Conservation (phyloP, 1,140 invertebrate genomes). For the Sinella curviseta region DNA sequence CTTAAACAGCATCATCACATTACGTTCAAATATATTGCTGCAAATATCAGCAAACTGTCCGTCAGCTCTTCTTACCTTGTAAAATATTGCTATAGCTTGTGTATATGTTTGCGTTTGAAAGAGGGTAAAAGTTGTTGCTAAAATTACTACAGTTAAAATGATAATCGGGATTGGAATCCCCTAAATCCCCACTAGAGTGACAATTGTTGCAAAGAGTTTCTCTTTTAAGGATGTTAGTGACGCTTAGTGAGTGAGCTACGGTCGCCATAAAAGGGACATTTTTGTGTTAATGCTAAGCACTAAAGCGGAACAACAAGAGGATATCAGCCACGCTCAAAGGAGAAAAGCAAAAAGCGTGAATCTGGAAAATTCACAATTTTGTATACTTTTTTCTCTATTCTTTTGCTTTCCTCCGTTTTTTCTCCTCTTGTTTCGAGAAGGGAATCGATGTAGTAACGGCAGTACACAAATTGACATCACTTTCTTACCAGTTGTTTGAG, state of each 20-base stretch:
- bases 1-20: no score
- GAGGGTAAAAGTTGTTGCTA: no score
- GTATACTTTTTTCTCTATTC: background rate
- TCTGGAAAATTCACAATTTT: background rate
- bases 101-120: no score
- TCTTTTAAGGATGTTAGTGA: background rate
- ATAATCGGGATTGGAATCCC: slow-evolving; percentile 1
- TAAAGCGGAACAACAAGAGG: background rate
- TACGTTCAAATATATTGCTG: no score
- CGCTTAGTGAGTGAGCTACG: background rate
- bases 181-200: slow-evolving; percentile 10
- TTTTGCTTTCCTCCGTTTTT: no score
- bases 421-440: no score
- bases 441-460: no score
- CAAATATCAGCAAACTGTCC: no score
- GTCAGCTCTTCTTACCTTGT: no score
- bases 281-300: background rate
- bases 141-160: no score
- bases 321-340: background rate
- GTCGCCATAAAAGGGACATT: background rate
- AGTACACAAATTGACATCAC: background rate
- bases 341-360: background rate
- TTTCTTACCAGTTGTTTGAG: slow-evolving; percentile 41
- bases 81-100: no score
- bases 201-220: background rate